Evolutionary conservation across 2,113 vertebrate genomes (phyloP).

Genomic region (Natator depressus): DNA sequence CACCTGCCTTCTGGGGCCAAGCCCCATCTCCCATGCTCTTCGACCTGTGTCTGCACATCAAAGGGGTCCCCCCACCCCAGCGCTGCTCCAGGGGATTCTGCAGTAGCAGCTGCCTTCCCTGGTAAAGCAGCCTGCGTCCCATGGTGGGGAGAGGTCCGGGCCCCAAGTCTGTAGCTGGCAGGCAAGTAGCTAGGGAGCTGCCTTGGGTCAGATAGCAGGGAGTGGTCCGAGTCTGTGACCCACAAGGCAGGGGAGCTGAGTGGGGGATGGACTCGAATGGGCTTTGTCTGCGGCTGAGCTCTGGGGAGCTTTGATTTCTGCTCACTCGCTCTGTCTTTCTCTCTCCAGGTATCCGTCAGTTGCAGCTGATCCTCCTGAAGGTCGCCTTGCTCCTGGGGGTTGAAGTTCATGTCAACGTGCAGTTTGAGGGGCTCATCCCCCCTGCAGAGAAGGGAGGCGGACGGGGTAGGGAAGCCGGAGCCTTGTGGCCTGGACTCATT

Average conservation of each 20-base stretch:
- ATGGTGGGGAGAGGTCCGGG: background rate
- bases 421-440: slow-evolving; percentile 83
- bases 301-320: background rate
- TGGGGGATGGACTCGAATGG: too few species aligned
- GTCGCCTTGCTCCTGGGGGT: slow-evolving; percentile 91
- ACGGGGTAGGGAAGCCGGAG: background rate
- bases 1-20: background rate
- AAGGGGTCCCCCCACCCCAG: background rate
- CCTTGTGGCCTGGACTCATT: background rate
- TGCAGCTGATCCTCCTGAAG: slow-evolving; percentile 93
- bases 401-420: slow-evolving; percentile 88
- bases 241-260: background rate
- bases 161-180: background rate
- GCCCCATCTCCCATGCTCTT: background rate
- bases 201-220: background rate
- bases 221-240: background rate
- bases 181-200: background rate
- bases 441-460: slow-evolving; percentile 7
- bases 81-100: background rate
- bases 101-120: background rate
- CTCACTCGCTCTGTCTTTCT: background rate
- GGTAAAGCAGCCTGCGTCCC: background rate
- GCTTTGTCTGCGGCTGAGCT: background rate
- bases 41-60: background rate
- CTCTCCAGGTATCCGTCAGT: slow-evolving; percentile 91